Percentiles rank a stretch among this genome's conserved stretches.
phyloP scores from a whole-genome alignment of 2,888 invertebrate species.

The Bimastos eiseni region DNA sequence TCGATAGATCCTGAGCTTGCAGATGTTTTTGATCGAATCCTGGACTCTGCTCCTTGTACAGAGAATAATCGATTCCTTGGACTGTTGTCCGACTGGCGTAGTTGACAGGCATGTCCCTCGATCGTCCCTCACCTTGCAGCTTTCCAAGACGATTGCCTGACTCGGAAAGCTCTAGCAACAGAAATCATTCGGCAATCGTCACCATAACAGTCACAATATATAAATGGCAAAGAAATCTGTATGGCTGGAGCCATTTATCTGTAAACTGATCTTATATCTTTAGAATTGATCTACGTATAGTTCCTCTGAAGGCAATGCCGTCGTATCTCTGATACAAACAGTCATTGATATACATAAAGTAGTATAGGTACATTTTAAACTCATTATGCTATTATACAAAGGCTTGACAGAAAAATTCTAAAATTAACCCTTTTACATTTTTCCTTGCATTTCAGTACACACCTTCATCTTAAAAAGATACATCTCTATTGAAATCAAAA shows the following conservation, averaged over 20 bases:
- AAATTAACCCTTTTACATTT: too few species aligned
- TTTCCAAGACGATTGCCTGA: conserved; percentile 17
- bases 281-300: too few species aligned
- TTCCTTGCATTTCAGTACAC: too few species aligned
- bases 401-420: too few species aligned
- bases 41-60: neutral
- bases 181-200: neutral
- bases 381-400: too few species aligned
- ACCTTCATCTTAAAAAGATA: too few species aligned
- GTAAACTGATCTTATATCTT: neutral
- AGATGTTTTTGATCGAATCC: neutral
- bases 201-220: neutral
- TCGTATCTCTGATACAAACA: too few species aligned
- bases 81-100: neutral
- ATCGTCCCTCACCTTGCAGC: neutral
- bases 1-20: conserved; percentile 20
- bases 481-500: too few species aligned
- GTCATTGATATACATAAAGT: too few species aligned
- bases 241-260: neutral
- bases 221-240: neutral
- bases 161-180: neutral
- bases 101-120: neutral
- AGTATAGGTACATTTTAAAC: too few species aligned
- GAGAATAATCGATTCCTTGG: conserved; percentile 19
- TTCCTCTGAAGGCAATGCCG: too few species aligned